phyloP scores from a whole-genome alignment of 2,888 invertebrate genomes.

The Pyrrhosoma nymphula region DNA sequence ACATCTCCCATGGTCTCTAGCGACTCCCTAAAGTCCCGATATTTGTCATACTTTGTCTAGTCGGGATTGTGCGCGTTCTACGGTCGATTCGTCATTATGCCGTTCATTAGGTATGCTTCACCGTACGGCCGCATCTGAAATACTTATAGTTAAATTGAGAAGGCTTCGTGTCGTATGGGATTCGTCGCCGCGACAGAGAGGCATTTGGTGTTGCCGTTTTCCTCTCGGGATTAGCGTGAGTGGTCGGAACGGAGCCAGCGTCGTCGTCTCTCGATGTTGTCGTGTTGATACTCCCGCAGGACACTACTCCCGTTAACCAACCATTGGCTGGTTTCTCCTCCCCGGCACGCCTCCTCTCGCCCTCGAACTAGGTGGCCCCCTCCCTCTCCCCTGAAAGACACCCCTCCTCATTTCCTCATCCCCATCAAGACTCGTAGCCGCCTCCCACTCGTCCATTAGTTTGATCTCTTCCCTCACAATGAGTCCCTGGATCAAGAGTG shows the following conservation, averaged over 20 bases:
- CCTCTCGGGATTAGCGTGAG: neutral
- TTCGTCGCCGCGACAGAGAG: neutral
- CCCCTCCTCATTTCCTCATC: neutral
- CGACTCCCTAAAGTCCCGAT: too few relatives aligned
- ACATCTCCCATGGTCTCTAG: too few relatives aligned
- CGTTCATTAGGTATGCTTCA: too few relatives aligned
- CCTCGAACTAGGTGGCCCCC: neutral
- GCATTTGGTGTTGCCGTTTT: neutral
- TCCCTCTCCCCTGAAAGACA: neutral
- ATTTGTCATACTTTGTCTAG: too few relatives aligned
- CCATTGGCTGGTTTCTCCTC: neutral
- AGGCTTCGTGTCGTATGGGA: too few relatives aligned
- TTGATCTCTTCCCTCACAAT: slow-evolving; percentile 36
- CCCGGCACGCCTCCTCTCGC: neutral
- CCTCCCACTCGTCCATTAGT: slow-evolving; percentile 9
- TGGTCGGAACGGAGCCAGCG: neutral
- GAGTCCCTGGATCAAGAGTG: slow-evolving; percentile 20
- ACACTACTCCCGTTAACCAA: neutral
- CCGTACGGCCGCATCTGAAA: too few relatives aligned
- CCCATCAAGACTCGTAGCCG: neutral
- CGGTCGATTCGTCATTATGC: too few relatives aligned
- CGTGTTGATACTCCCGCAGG: neutral
- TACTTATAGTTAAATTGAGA: too few relatives aligned
- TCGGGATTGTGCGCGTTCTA: too few relatives aligned
- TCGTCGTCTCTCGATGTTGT: neutral